Base-by-base conservation (phyloP, 2,888 invertebrate species). In the Drosophila testacea region DNA sequence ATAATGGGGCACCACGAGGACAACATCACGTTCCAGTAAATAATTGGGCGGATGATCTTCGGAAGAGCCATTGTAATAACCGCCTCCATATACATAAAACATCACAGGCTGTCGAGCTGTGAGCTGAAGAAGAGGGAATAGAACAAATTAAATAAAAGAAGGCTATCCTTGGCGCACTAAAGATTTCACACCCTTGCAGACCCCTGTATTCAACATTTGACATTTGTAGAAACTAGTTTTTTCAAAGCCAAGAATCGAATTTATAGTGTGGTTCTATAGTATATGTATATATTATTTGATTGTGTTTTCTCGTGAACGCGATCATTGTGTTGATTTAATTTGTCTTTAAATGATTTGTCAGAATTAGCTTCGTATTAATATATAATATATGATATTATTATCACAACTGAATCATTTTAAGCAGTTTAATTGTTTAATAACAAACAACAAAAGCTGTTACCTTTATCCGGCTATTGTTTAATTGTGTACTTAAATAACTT, bases 1-100 rank as follows among this genome's bases (percentile, higher is more conserved):
- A 84, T 93, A 94, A 73, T 94, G 93, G 6, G 93, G 90, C 11
- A 93, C 93, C 1, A 94, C 94, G 4, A 94, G 79, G 1, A 94
- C 91, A 11, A 94, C 89, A 71, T 94, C 93, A 34, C 92, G 87
- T 77, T 94, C 94, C 9, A 93, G 82, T 3, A 93, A 81, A 81
- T 92, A 92, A 63, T 91, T 76, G 5, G 93, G 91, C 10, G 93
- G 92, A 81, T 91, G 91, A 74, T 91, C 87, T 13, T 81, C 68
- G 4, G 93, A 80, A 1, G 92, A 90, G 30, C 93, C 93, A 76
- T 92, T 91, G 59, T 90, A 89, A 69, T 91, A 93, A 22, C 91
- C 92, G 9, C 93, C 93, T 0, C 93, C 93, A 63, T 93, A 93
- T 51, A 93, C 83, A 69, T 92, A 93, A 27, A 93, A 90, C 92